Conservation (phyloP, 2,797 vertebrate species). For the Neomorphus geoffroyi region DNA sequence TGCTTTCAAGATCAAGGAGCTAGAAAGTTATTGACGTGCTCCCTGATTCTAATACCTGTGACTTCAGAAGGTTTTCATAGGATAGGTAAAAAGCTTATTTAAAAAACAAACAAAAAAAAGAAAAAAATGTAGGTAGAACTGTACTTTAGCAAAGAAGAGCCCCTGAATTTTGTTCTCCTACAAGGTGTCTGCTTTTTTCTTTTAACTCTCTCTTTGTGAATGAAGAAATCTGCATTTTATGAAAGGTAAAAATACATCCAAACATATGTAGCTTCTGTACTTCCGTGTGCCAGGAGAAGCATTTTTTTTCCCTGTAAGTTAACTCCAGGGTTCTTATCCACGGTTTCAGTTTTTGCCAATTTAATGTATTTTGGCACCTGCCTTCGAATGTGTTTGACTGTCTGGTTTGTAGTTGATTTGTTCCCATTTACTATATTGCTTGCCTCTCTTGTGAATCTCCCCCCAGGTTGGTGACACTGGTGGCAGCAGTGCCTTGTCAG, state of each 20-base stretch:
- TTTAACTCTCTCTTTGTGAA: neutral
- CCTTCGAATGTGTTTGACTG: neutral
- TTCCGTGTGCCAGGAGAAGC: neutral
- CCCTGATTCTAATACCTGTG: neutral
- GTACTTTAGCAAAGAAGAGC: neutral
- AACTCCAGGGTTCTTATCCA: neutral
- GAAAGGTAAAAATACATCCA: slow-evolving; percentile 17
- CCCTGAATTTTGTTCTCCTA: neutral
- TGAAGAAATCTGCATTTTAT: neutral
- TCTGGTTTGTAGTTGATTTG: neutral
- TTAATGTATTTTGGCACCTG: neutral
- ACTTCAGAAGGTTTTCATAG: neutral
- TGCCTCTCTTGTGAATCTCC: neutral
- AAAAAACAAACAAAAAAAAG: neutral
- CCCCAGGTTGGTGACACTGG: neutral
- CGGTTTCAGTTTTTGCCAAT: neutral
- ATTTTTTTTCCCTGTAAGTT: neutral
- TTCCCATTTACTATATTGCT: neutral
- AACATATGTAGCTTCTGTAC: neutral
- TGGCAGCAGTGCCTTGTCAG: neutral
- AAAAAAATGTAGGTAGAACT: neutral
- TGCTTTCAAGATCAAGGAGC: slow-evolving; percentile 28
- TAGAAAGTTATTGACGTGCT: slow-evolving; percentile 3
- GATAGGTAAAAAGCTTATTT: neutral
- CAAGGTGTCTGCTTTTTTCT: neutral